A percentile compares a stretch with the other conserved stretches of the same genome.
phyloP scores from a whole-genome alignment of 2,888 invertebrate species.

The Epirrhoe alternata region DNA sequence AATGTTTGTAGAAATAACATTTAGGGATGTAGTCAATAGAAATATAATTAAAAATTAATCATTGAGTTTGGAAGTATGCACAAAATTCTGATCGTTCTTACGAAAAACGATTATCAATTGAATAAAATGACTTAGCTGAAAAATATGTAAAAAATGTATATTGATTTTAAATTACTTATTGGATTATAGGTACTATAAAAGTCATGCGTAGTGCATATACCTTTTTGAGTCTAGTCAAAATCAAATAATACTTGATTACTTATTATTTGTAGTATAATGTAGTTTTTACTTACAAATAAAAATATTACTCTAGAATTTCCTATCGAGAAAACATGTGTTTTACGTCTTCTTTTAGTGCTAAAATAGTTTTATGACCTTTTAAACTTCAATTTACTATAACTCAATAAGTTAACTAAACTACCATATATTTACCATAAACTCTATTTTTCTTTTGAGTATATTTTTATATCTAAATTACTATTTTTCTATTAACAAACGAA shows the following conservation, averaged over 20 bases:
- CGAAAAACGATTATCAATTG: slow-evolving; percentile 15
- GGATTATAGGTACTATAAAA: slow-evolving; percentile 11
- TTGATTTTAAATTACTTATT: neutral
- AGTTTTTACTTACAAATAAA: slow-evolving; percentile 12
- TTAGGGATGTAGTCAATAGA: slow-evolving; percentile 25
- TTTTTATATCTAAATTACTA: slow-evolving; percentile 22
- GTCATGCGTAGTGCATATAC: slow-evolving; percentile 10
- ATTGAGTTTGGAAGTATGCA: slow-evolving; percentile 10
- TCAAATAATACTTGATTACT: slow-evolving; percentile 26
- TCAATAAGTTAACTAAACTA: slow-evolving; percentile 5
- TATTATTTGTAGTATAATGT: slow-evolving; percentile 22
- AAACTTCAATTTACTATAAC: slow-evolving; percentile 20
- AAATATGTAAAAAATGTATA: neutral
- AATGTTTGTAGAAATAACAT: slow-evolving; percentile 35
- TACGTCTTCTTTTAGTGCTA: slow-evolving; percentile 17
- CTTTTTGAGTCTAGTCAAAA: slow-evolving; percentile 35
- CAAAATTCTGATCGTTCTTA: slow-evolving; percentile 13
- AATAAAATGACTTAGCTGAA: neutral
- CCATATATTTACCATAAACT: neutral
- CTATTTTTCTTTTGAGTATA: slow-evolving; percentile 20
- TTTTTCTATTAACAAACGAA: slow-evolving; percentile 24
- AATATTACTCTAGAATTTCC: neutral
- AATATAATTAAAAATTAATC: slow-evolving; percentile 9
- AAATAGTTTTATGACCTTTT: slow-evolving; percentile 12
- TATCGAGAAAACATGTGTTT: slow-evolving; percentile 3